Evolutionary conservation across 1,140 invertebrate genomes (phyloP), one percentile per base, ranked within the genome.

Genomic region (Trissolcus basalis): DNA sequence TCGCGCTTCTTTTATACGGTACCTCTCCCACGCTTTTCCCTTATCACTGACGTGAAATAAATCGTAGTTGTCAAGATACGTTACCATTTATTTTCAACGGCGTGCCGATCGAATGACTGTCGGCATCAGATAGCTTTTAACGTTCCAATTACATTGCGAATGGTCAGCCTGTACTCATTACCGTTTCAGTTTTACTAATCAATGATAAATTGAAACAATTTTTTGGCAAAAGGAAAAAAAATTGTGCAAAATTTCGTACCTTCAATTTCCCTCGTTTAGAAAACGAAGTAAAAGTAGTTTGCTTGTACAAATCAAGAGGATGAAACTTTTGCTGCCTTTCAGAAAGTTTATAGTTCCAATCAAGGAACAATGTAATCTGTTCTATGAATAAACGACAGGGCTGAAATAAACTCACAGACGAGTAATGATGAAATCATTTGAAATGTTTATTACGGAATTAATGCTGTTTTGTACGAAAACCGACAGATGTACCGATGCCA

Each of bases 41-140:
- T 70, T 65, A 56, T 70, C 64, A 15, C 36, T 48, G 19, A 64
- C 27, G 39, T 11, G 44, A 73, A 78, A 73, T 78, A 73, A 74
- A 78, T 78, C 48, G 67, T 19, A 45, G 36, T 27, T 14, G n/a
- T 9, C 14, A 13, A 43, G 47, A 58, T 65, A 53, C 36, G 11
- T 45, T 50, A 64, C 49, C 44, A 53, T 72, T 78, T 61, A 68
- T 72, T 59, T 55, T 41, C 4, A 71, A 67, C 45, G 39, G 14
- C 27, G 47, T 58, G 53, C 44, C 74, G 63, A 77, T 72, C 61
- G 44, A 53, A 64, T 77, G 35, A 45, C 59, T 49, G 41, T 11
- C 16, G 16, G 64, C 12, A 50, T 77, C 58, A 43, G 59, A 69
- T 75, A 35, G 32, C 60, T 70, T 3, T 50, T 76, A 64, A 56